Conservation (phyloP, 2,888 invertebrate species). For the Listrodromus nycthemerus region DNA sequence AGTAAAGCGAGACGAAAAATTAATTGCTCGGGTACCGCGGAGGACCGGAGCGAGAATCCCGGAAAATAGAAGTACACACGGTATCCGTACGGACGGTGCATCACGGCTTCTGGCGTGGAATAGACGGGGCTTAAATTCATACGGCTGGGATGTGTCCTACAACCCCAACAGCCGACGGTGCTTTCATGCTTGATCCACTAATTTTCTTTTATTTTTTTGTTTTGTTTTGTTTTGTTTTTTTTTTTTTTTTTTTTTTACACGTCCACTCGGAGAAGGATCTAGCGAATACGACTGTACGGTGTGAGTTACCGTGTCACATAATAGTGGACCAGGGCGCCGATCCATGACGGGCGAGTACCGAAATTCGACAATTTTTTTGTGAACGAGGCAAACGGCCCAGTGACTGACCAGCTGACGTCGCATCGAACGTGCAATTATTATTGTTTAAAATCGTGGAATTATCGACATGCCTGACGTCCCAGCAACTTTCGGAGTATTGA, state of each 20-base stretch:
- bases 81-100: not conserved
- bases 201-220: not conserved
- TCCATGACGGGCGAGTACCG: too few species aligned
- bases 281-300: too few species aligned
- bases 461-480: too few species aligned
- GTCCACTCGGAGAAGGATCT: too few species aligned
- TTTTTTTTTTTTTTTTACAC: not conserved
- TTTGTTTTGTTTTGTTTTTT: not conserved
- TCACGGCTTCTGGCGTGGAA: conserved; percentile 22
- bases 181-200: conserved; percentile 12
- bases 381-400: too few species aligned
- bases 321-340: too few species aligned
- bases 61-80: conserved; percentile 28
- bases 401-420: too few species aligned
- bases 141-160: conserved; percentile 30
- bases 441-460: too few species aligned
- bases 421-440: too few species aligned
- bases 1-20: conserved; percentile 64
- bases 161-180: not conserved
- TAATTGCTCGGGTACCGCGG: conserved; percentile 56
- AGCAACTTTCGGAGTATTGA: too few species aligned
- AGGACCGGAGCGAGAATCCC: not conserved
- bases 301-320: too few species aligned
- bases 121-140: conserved; percentile 61
- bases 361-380: too few species aligned